Percentiles rank a stretch among this genome's conserved stretches.
These are phyloP conservation scores for Vulpes ferrilata DNA, from an alignment of 2,113 vertebrate genomes.

Conservation along the genomic window DNA sequence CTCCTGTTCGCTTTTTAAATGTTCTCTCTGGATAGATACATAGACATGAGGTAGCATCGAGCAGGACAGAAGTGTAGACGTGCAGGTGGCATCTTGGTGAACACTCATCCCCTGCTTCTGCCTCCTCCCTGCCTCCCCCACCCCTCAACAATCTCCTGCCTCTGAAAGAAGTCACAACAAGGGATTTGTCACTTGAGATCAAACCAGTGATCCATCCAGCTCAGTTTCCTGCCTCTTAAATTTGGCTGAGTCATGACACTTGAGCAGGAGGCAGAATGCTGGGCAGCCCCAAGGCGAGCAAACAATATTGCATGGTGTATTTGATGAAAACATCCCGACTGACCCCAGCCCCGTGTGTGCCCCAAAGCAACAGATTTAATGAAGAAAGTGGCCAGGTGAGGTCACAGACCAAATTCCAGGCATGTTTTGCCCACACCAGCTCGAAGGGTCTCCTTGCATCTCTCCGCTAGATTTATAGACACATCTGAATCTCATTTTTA, in stretches of 20 bases:
- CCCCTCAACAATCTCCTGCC: neutral
- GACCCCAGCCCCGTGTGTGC: slow-evolving; percentile 69
- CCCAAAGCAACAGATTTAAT: slow-evolving; percentile 76
- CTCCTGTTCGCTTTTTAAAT: neutral
- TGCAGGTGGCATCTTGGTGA: neutral
- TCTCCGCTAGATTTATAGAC: slow-evolving; percentile 79
- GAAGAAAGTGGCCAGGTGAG: slow-evolving; percentile 78
- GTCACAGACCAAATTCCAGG: slow-evolving; percentile 80
- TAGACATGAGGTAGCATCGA: neutral
- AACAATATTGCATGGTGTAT: neutral
- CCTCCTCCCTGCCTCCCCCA: neutral
- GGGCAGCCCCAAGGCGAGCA: slow-evolving; percentile 55
- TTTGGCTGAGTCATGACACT: slow-evolving; percentile 67
- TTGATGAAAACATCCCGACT: slow-evolving; percentile 13
- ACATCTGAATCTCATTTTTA: slow-evolving; percentile 83
- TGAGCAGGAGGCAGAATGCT: slow-evolving; percentile 45
- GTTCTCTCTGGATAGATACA: neutral
- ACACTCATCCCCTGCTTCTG: neutral
- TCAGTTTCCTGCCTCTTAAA: slow-evolving; percentile 59
- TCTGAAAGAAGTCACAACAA: slow-evolving; percentile 74
- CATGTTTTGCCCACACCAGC: slow-evolving; percentile 67
- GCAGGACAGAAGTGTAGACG: neutral
- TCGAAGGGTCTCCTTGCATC: slow-evolving; percentile 49
- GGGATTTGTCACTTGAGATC: slow-evolving; percentile 70
- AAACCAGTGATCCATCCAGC: slow-evolving; percentile 56